Evolutionary conservation across 1,140 invertebrate genomes (phyloP).

Genomic region (Scaptomyza graminum): DNA sequence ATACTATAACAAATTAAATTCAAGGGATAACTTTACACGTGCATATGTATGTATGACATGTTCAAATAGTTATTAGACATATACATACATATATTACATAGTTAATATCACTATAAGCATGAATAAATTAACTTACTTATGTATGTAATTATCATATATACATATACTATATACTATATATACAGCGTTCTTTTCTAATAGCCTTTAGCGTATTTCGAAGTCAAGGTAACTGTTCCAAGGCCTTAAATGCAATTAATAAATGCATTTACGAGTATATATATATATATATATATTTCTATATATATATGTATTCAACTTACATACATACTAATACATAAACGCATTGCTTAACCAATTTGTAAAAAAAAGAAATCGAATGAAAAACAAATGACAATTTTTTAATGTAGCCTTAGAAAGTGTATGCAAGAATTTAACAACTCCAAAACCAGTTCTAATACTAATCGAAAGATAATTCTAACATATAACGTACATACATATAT

Average conservation of each 20-base stretch:
- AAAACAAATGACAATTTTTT: constrained; percentile 59
- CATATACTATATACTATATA: constrained; percentile 1
- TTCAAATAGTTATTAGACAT: constrained; percentile 16
- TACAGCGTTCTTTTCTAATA: constrained; percentile 25
- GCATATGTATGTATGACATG: constrained; percentile 18
- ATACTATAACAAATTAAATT: constrained; percentile 3
- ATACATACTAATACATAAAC: constrained; percentile 22
- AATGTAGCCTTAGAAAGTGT: constrained; percentile 64
- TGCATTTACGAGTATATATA: constrained; percentile 44
- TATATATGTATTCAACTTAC: constrained; percentile 33
- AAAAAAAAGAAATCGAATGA: constrained; percentile 8
- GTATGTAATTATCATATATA: constrained; percentile 21
- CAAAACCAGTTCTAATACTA: constrained; percentile 2
- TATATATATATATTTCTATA: no score
- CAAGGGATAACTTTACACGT: constrained; percentile 13
- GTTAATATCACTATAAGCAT: constrained; percentile 3
- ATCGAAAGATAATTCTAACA: constrained; percentile 16
- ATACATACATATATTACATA: constrained; percentile 8
- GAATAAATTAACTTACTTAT: constrained; percentile 18
- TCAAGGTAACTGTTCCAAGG: constrained; percentile 50
- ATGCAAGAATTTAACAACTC: constrained; percentile 51
- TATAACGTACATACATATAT: constrained; percentile 19
- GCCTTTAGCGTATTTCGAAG: constrained; percentile 19
- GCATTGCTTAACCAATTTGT: constrained; percentile 34
- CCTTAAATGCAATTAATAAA: constrained; percentile 54